Conservation (phyloP, 2,113 vertebrate genomes). For the Nesogale talazaci region DNA sequence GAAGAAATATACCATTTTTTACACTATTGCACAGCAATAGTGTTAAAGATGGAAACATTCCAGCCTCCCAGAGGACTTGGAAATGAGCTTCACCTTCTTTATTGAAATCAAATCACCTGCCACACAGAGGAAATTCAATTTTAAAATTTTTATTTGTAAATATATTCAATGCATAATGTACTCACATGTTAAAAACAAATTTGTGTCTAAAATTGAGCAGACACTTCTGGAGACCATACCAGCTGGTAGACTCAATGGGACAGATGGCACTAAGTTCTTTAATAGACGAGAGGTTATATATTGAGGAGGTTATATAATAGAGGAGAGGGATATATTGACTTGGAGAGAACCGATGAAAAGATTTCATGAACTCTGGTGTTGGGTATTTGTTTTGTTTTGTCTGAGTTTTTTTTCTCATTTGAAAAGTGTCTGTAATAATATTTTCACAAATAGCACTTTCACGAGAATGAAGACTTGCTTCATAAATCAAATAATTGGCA, state of each 20-base stretch:
- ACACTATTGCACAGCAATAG: background rate
- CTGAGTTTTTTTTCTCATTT: slow-evolving; percentile 69
- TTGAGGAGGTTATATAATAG: slow-evolving; percentile 81
- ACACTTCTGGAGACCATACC: slow-evolving; percentile 82
- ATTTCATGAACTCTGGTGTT: slow-evolving; percentile 75
- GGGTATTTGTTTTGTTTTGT: too few relatives aligned
- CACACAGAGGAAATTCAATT: background rate
- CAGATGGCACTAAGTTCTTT: slow-evolving; percentile 82
- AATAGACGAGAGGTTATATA: slow-evolving; percentile 79
- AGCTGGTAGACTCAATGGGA: slow-evolving; percentile 85
- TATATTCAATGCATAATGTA: slow-evolving; percentile 75
- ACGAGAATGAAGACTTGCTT: slow-evolving; percentile 13
- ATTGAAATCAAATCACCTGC: slow-evolving; percentile 52
- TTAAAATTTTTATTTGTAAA: slow-evolving; percentile 73
- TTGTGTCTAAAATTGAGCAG: slow-evolving; percentile 79
- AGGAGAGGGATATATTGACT: slow-evolving; percentile 81
- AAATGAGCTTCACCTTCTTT: background rate
- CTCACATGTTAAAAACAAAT: slow-evolving; percentile 81
- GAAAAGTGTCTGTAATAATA: slow-evolving; percentile 71
- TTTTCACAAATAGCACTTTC: slow-evolving; percentile 71
- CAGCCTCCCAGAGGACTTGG: background rate
- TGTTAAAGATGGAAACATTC: background rate
- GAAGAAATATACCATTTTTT: background rate
- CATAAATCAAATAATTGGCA: background rate
- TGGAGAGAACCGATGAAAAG: slow-evolving; percentile 72